Base-by-base conservation (phyloP, 64 coral and sea anemone genomes). In the Montipora capricornis region DNA sequence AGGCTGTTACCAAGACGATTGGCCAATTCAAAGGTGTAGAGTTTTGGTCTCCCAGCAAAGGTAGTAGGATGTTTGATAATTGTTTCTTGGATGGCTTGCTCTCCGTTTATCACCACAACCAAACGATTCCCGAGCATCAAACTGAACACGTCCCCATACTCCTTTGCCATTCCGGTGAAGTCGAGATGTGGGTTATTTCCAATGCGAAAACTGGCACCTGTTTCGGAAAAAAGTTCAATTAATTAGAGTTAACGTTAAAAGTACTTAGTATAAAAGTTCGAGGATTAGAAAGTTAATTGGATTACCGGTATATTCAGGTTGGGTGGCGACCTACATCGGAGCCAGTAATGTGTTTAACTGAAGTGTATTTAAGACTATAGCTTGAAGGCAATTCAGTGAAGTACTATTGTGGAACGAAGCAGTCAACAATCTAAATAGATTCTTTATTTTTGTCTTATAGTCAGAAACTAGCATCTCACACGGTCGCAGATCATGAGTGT, bases 131-230 rank as follows among this genome's bases (percentile, higher is more conserved):
- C 95, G 17, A 96, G 53, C 22, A 55, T 86, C 55, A 96, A 57
- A 61, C 91, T 96, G 79, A 89, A 93, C 9, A 96, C 88, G 55
- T 93, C 64, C 0, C 91, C 95, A 44, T 93, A 96, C 26, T 96
- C 76, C 51, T 93, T 80, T 2, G 91, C 79, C 73, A 96, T 89
- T 44, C 90, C 80, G 7, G 82, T 70, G 71, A 96, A 64, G 13
- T 82, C 67, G 17, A 93, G 46, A 66, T 96, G 91, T 6, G 91
- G 87, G n/a, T 77, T 80, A 16, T 75, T 8, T 76, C 95, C 92
- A 4, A 96, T 26, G 24, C 95, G 88, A 50, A 96, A 91, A n/a
- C 53, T 75, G 37, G 95, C 92, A 16, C 95, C 95, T 96, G 44
- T 60, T 60, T 11, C 37, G 37, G 37, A 37, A n/a, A 48, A 16